Conservation (phyloP, 2,888 invertebrate species). For the Julus scanicus region DNA sequence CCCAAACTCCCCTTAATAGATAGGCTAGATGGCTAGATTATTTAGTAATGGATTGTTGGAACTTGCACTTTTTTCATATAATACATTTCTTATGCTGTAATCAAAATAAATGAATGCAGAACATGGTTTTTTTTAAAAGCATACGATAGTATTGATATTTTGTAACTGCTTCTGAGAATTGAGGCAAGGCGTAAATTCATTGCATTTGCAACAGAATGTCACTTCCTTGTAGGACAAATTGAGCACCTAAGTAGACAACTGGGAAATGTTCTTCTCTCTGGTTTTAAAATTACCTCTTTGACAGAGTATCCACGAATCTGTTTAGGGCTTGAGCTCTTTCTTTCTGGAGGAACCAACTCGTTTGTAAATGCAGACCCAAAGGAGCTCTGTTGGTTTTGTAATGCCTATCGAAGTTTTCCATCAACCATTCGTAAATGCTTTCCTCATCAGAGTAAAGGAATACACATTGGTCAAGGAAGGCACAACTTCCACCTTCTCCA, state of each 20-base stretch:
- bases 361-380: slow-evolving; percentile 72
- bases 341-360: slow-evolving; percentile 94
- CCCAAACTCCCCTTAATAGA: no score
- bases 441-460: slow-evolving; percentile 82
- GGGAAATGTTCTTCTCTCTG: background rate
- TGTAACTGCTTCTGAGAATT: no score
- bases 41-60: no score
- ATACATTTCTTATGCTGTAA: no score
- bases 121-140: background rate
- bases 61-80: no score
- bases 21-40: no score
- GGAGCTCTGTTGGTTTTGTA: slow-evolving; percentile 69
- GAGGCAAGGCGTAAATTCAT: no score
- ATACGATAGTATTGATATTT: background rate
- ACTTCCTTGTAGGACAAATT: background rate
- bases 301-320: slow-evolving; percentile 86
- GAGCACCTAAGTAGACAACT: background rate
- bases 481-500: slow-evolving; percentile 91
- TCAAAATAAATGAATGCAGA: background rate
- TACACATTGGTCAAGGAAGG: slow-evolving; percentile 91
- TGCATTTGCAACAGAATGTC: no score
- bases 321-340: slow-evolving; percentile 81
- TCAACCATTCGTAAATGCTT: slow-evolving; percentile 79
- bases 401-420: slow-evolving; percentile 86
- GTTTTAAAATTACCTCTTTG: slow-evolving; percentile 73